Evolutionary conservation across 1,140 invertebrate species (phyloP).

Genomic region (Atopsyche davidsoni): DNA sequence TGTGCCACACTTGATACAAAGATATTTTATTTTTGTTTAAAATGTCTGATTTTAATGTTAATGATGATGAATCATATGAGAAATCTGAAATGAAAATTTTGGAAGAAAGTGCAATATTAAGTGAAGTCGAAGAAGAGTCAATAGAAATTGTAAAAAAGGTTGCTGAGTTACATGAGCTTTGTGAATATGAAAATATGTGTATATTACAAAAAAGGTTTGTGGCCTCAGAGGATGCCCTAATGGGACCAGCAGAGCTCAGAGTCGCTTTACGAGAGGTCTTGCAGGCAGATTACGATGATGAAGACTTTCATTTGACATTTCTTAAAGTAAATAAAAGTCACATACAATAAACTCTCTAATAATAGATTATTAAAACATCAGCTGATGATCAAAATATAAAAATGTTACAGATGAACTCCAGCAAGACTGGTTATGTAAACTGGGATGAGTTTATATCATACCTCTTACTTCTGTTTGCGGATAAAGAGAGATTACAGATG

Average conservation of each 20-base stretch:
- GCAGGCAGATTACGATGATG: slow-evolving; percentile 42
- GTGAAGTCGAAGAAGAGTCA: too few relatives aligned
- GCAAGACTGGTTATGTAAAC: slow-evolving; percentile 51
- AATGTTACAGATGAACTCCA: slow-evolving; percentile 43
- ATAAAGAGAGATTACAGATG: slow-evolving; percentile 51
- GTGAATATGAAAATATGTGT: too few relatives aligned
- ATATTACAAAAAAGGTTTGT: slow-evolving; percentile 39
- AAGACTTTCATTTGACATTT: slow-evolving; percentile 43
- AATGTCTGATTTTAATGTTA: too few relatives aligned
- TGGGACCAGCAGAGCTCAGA: slow-evolving; percentile 36
- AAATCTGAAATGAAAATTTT: too few relatives aligned
- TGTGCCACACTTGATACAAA: too few relatives aligned
- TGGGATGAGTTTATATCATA: slow-evolving; percentile 66
- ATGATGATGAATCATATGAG: too few relatives aligned
- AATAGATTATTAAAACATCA: background rate
- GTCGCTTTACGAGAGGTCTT: slow-evolving; percentile 34
- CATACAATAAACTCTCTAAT: background rate
- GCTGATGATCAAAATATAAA: background rate
- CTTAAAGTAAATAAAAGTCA: background rate
- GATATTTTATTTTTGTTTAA: too few relatives aligned
- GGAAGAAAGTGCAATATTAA: too few relatives aligned
- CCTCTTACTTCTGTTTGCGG: slow-evolving; percentile 58
- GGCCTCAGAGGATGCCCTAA: slow-evolving; percentile 33
- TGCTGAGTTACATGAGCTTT: too few relatives aligned
- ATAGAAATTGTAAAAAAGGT: too few relatives aligned